Evolutionary conservation across 2,797 vertebrate genomes (phyloP).

Genomic region (Pseudocheirus occidentalis): DNA sequence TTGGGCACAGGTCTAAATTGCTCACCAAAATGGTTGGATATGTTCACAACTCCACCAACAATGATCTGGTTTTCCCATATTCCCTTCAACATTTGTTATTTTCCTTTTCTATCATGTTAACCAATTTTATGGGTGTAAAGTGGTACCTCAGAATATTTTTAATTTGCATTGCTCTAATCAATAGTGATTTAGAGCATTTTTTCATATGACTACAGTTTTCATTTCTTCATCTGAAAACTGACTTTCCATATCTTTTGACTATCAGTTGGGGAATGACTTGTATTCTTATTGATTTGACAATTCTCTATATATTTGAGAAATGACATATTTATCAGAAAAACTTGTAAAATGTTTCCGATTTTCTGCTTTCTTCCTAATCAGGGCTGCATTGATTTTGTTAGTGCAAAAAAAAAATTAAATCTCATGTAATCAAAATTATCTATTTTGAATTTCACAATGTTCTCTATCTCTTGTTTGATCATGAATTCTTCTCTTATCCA

Average conservation of each 20-base stretch:
- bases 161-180: neutral
- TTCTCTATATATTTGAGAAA: neutral
- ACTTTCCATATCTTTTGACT: neutral
- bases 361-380: neutral
- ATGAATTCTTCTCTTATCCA: neutral
- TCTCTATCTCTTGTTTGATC: neutral
- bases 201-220: neutral
- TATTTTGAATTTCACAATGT: neutral
- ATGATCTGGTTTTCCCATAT: neutral
- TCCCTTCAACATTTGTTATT: neutral
- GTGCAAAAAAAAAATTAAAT: neutral
- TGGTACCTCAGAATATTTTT: neutral
- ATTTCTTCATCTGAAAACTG: neutral
- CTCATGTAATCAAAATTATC: neutral
- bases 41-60: neutral
- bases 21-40: neutral
- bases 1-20: neutral
- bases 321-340: neutral
- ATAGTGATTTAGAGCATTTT: neutral
- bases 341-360: neutral
- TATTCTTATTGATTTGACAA: neutral
- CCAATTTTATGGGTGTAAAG: neutral
- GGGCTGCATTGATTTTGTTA: neutral
- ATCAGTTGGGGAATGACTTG: neutral
- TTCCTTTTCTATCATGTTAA: neutral